Evolutionary conservation across 2,113 vertebrate species (phyloP), one percentile per base, ranked within the genome.

Genomic region (Cyrtonyx montezumae): DNA sequence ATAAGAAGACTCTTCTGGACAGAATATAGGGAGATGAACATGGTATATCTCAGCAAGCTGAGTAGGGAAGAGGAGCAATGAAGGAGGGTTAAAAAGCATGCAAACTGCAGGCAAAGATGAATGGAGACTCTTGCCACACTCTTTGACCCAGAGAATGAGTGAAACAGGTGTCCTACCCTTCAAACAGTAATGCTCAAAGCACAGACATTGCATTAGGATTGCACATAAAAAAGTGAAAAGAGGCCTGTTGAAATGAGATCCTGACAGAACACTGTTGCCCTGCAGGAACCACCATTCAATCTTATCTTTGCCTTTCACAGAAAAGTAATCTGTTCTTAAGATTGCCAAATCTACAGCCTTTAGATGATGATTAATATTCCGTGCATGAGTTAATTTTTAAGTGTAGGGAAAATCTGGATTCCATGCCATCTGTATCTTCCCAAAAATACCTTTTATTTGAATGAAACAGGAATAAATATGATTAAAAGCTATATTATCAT

Each of bases 271-370:
- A 55, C n/a, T 51, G 6, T 2, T 74, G 20, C 17, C 45, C 11
- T 23, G 67, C 8, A 49, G 51, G 78, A 94, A 9, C 2, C 18
- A 61, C 2, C 13, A 49, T 26, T 66, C 28, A 45, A 0, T 77
- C 19, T 6, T 85, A 7, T 28, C 6, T 51, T 88, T 8, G 2
- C 19, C 16, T 62, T 62, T 25, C 28, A n/a, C 20, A 55, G 21
- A 62, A 9, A 83, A 87, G 4, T 1, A 66, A 40, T 2, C 5
- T 46, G 6, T n/a, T 81, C 79, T 77, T 68, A 51, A 63, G 7
- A 5, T 4, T 15, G 5, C 3, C 0, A 1, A 84, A 23, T 37
- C 19, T 21, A 22, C 6, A n/a, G 1, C 12, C 3, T 36, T 75
- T 59, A 61, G 18, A 36, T n/a, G 8, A n/a, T 49, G 53, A 55